These are phyloP conservation scores for Dryas iulia DNA, from an alignment of 1,140 invertebrate genomes.

Conservation along the genomic window DNA sequence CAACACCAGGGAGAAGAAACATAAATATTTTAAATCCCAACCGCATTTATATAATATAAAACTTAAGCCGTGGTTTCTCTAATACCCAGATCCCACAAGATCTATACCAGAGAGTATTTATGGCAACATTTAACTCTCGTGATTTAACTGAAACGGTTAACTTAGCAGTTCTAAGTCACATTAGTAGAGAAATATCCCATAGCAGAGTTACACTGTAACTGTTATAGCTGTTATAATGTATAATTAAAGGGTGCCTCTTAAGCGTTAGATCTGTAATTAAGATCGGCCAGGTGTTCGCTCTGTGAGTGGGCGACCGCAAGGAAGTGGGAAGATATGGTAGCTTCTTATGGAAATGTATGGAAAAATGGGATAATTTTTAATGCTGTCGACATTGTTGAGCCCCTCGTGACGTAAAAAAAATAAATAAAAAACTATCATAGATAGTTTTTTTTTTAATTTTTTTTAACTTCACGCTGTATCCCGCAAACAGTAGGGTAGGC, in stretches of 20 bases:
- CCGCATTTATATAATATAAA: background rate
- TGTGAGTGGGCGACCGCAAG: background rate
- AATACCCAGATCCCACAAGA: background rate
- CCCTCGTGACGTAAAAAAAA: no score
- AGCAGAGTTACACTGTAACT: constrained; percentile 1
- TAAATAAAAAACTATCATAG: no score
- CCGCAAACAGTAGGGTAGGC: no score
- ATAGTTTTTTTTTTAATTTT: no score
- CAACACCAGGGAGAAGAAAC: no score
- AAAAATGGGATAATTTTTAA: no score
- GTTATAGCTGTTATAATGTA: background rate
- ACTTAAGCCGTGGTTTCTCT: background rate
- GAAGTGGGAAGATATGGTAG: background rate
- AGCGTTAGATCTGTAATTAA: constrained; percentile 59
- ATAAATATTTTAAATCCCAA: no score
- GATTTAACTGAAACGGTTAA: background rate
- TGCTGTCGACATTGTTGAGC: no score
- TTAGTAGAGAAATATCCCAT: background rate
- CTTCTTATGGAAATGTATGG: background rate
- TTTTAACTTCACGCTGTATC: no score
- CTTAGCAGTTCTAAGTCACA: background rate
- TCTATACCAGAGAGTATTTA: background rate
- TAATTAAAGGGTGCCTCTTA: constrained; percentile 30
- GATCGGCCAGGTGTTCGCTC: constrained; percentile 36
- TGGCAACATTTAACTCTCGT: background rate